Evolutionary conservation across 2,888 invertebrate genomes (phyloP).

Genomic region (Epinotia demarniana): DNA sequence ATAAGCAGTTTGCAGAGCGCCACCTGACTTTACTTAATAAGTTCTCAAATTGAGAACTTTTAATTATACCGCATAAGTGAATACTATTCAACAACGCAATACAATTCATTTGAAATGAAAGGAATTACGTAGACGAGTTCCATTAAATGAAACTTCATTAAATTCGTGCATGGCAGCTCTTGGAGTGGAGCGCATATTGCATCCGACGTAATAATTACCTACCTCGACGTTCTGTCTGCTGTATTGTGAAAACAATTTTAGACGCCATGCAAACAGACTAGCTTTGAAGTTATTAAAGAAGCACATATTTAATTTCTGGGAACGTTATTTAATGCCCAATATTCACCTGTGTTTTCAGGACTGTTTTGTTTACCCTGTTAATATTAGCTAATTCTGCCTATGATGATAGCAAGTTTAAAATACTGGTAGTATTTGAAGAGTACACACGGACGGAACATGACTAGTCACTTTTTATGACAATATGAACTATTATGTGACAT

Average conservation of each 20-base stretch:
- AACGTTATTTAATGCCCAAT: neutral
- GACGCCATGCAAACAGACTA: conserved; percentile 16
- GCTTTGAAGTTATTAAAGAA: neutral
- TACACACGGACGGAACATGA: no score
- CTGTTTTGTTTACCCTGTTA: neutral
- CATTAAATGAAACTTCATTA: conserved; percentile 37
- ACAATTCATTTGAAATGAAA: conserved; percentile 31
- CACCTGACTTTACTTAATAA: neutral
- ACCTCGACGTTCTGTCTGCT: conserved; percentile 23
- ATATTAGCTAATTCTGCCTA: neutral
- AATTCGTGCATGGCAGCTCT: conserved; percentile 32
- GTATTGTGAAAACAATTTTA: conserved; percentile 33
- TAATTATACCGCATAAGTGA: conserved; percentile 40
- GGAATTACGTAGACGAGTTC: conserved; percentile 27
- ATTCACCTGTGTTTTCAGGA: neutral
- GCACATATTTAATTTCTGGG: neutral
- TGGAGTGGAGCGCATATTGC: conserved; percentile 33
- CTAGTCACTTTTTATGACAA: no score
- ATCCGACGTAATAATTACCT: conserved; percentile 39
- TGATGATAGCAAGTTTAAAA: neutral
- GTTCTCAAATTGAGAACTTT: conserved; percentile 30
- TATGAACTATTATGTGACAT: no score
- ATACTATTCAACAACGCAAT: conserved; percentile 44
- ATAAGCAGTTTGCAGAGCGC: neutral
- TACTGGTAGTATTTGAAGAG: neutral